Percentiles rank a stretch among this genome's conserved stretches.
phyloP scores from a whole-genome alignment of 2,797 vertebrate species.

The Trachops cirrhosus region DNA sequence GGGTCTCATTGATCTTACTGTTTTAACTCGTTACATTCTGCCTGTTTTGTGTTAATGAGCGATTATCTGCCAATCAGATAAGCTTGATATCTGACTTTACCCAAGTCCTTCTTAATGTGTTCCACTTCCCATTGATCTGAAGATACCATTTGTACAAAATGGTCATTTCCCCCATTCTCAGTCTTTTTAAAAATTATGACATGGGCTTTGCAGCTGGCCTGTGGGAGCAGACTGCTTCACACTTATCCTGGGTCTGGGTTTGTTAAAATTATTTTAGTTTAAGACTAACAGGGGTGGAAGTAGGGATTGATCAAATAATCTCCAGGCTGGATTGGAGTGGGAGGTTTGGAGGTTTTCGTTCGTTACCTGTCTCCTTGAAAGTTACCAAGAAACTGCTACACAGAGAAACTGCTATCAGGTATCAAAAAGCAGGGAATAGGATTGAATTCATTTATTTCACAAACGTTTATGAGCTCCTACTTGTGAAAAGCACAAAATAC shows the following conservation, averaged over 20 bases:
- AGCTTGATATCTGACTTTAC: not conserved
- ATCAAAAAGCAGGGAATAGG: not conserved
- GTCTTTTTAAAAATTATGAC: not conserved
- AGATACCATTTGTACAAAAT: not conserved
- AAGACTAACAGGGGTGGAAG: not conserved
- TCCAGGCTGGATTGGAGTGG: not conserved
- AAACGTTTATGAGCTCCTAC: conserved; percentile 17
- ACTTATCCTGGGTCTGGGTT: not conserved
- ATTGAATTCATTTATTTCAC: not conserved
- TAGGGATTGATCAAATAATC: not conserved
- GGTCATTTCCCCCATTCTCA: not conserved
- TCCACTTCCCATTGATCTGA: not conserved
- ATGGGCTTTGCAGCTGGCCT: not conserved
- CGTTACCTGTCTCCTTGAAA: not conserved
- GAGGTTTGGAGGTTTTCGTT: not conserved
- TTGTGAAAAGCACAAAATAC: conserved; percentile 29
- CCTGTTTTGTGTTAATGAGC: not conserved
- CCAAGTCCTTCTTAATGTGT: not conserved
- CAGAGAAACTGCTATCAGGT: not conserved
- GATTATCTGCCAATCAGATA: conserved; percentile 18
- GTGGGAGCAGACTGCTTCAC: not conserved
- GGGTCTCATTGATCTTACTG: not conserved
- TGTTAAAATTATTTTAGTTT: not conserved
- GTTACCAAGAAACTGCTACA: not conserved
- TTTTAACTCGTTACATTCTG: conserved; percentile 12